These are phyloP conservation scores for Drosophila ananassae DNA, from an alignment of 1,140 invertebrate genomes.

Conservation along the genomic window DNA sequence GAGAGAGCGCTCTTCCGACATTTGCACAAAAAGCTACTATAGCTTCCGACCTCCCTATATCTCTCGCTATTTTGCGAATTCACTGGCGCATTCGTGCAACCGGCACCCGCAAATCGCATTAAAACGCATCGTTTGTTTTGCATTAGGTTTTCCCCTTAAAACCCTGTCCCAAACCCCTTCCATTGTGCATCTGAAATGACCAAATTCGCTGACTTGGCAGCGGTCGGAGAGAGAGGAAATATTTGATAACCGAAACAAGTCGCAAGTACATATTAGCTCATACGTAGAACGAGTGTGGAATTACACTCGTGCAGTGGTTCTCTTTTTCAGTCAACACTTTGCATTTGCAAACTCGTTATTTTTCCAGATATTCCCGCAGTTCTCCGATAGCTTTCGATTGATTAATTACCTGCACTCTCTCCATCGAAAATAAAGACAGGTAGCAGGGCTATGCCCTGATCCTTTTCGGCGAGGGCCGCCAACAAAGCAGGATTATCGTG, in stretches of 20 bases:
- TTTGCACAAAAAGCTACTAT: slow-evolving; percentile 27
- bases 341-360: background rate
- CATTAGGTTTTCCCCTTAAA: slow-evolving; percentile 10
- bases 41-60: slow-evolving; percentile 13
- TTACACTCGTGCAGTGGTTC: slow-evolving; percentile 22
- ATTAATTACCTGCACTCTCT: slow-evolving; percentile 87
- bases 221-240: slow-evolving; percentile 23
- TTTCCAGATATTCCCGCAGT: background rate
- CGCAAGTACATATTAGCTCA: slow-evolving; percentile 54
- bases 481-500: slow-evolving; percentile 91
- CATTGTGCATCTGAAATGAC: slow-evolving; percentile 10
- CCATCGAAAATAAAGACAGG: slow-evolving; percentile 91
- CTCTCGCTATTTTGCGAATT: background rate
- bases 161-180: background rate
- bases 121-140: slow-evolving; percentile 61
- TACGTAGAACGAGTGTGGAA: slow-evolving; percentile 29
- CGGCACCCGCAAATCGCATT: slow-evolving; percentile 50
- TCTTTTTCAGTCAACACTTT: slow-evolving; percentile 12
- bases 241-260: slow-evolving; percentile 51
- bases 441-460: slow-evolving; percentile 84
- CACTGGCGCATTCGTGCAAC: slow-evolving; percentile 14
- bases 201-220: slow-evolving; percentile 32
- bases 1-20: background rate
- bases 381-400: background rate
- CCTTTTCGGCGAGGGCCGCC: slow-evolving; percentile 85